These are phyloP conservation scores for Rhea pennata DNA, from an alignment of 2,113 vertebrate genomes.

Conservation along the genomic window DNA sequence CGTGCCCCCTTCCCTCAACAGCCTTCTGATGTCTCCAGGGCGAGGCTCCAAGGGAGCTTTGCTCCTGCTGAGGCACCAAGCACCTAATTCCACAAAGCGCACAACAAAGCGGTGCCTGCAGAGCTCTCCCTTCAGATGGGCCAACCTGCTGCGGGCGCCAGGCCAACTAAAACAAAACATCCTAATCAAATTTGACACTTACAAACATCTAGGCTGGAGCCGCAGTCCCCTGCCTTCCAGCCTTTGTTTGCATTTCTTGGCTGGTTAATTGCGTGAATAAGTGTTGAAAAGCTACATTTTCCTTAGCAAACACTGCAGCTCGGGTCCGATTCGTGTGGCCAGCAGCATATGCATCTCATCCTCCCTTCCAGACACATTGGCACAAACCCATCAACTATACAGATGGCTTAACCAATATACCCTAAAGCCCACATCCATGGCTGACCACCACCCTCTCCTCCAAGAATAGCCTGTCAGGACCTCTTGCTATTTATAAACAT, in stretches of 20 bases:
- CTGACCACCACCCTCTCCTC: not conserved
- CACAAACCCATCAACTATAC: not conserved
- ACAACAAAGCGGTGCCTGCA: not conserved
- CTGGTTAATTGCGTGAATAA: not conserved
- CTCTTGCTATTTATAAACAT: not conserved
- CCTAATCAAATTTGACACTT: not conserved
- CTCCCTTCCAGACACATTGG: not conserved
- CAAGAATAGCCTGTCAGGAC: not conserved
- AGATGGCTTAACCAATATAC: not conserved
- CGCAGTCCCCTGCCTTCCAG: not conserved
- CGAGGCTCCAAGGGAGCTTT: no score
- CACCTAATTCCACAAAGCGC: not conserved
- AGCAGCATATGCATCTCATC: not conserved
- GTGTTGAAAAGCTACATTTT: not conserved
- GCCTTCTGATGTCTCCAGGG: not conserved
- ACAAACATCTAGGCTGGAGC: not conserved
- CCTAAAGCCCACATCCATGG: not conserved
- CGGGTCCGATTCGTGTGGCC: not conserved
- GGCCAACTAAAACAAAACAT: not conserved
- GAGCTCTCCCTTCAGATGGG: not conserved
- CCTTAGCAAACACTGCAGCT: not conserved
- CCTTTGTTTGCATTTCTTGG: conserved; percentile 20
- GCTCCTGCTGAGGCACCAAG: not conserved
- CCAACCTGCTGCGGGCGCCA: not conserved
- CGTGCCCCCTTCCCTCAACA: no score